phyloP scores from a whole-genome alignment of 2,797 vertebrate species.

The Odontamblyopus lacepedii region DNA sequence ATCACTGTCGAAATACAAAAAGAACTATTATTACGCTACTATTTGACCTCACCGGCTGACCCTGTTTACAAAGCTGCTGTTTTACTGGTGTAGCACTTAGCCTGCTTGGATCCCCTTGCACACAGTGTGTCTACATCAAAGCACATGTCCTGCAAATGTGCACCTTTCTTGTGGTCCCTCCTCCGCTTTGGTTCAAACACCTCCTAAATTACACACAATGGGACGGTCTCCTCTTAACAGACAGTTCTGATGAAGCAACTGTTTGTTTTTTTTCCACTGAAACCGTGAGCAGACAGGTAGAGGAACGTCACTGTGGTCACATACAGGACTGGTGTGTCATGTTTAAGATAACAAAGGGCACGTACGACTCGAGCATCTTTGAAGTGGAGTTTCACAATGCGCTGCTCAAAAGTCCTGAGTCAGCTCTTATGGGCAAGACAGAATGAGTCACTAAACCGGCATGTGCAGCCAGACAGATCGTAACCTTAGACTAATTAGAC shows the following conservation, averaged over 20 bases:
- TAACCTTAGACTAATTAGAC: not conserved
- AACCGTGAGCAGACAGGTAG: not conserved
- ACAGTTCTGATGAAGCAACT: not conserved
- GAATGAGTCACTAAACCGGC: not conserved
- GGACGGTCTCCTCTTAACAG: not conserved
- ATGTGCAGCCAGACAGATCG: not conserved
- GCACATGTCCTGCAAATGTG: not conserved
- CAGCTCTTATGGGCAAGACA: constrained; percentile 60
- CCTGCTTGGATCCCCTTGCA: not conserved
- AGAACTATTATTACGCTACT: no score
- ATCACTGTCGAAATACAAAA: no score
- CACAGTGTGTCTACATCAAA: constrained; percentile 2
- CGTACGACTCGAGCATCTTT: constrained; percentile 2
- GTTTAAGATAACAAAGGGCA: not conserved
- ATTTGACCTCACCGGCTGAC: no score
- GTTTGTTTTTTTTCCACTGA: not conserved
- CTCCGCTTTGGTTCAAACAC: constrained; percentile 3
- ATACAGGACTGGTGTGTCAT: not conserved
- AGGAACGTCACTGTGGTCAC: constrained; percentile 11
- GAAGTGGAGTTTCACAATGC: constrained; percentile 46
- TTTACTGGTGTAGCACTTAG: not conserved
- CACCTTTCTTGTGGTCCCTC: constrained; percentile 1
- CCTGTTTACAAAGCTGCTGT: not conserved
- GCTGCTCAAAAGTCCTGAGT: constrained; percentile 38
- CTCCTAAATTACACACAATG: constrained; percentile 1